Evolutionary conservation across 2,888 invertebrate genomes (phyloP), one percentile per base, ranked within the genome.

Genomic region (Phlogophora meticulosa): DNA sequence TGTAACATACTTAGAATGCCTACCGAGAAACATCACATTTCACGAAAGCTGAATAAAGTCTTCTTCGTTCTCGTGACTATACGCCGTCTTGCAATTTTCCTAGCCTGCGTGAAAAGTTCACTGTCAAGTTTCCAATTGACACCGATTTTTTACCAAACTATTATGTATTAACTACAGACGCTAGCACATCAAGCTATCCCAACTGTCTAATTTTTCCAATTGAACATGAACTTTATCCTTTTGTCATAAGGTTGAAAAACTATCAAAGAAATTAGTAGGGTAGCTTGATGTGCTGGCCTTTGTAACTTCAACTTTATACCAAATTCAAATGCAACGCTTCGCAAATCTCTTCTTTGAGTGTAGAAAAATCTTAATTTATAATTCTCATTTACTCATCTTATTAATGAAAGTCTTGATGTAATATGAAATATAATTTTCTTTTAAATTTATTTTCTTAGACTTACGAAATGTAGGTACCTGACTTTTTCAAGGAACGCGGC

Each of bases 341-440:
- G 5, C 9, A 28, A 2, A 60, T 22, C 15, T 4, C 15, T 60
- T 2, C 22, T 22, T 32, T n/a, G n/a, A n/a, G n/a, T n/a, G n/a
- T n/a, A n/a, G n/a, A n/a, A n/a, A n/a, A n/a, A n/a, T n/a, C n/a
- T n/a, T n/a, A n/a, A n/a, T n/a, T n/a, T n/a, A n/a, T n/a, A n/a
- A n/a, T n/a, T n/a, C 4, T 28, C 48, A 42, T 49, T 42, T 11
- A 36, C 10, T 13, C 1, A 7, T 4, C 7, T 49, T 7, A 46
- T 36, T 40, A 70, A 28, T 36, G 1, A 70, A 42, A 70, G 4
- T 22, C 11, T 20, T 51, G n/a, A n/a, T 15, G 24, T 3, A 22
- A 40, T 7, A 11, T 0, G 7, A n/a, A 7, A 40, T 55, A 55
- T 9, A 15, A 20, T 13, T 13, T 17, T 67, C 17, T 40, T 24